Conservation (phyloP, 2,888 invertebrate species). For the Xylocampa areola region DNA sequence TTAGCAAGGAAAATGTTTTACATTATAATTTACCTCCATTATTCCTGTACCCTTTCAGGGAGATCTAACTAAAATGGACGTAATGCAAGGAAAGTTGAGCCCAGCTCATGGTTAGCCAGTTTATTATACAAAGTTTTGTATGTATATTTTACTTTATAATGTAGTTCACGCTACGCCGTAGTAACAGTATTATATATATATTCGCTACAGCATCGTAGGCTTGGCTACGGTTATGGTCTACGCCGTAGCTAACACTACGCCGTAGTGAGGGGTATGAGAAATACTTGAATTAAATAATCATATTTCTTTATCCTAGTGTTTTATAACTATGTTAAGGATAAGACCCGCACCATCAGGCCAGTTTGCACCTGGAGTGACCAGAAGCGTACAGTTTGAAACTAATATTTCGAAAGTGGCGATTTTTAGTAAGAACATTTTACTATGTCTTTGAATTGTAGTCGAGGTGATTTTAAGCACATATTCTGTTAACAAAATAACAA, state of each 20-base stretch:
- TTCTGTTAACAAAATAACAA: too few relatives aligned
- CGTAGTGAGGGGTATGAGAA: slow-evolving; percentile 5
- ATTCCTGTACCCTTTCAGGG: slow-evolving; percentile 41
- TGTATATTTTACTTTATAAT: slow-evolving; percentile 54
- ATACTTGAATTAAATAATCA: background rate
- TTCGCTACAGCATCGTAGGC: slow-evolving; percentile 32
- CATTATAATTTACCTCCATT: slow-evolving; percentile 46
- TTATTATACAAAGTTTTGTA: slow-evolving; percentile 53
- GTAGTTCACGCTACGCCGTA: slow-evolving; percentile 35
- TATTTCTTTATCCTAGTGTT: background rate
- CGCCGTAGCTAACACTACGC: slow-evolving; percentile 37
- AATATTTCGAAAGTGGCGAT: too few relatives aligned
- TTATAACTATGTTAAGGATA: too few relatives aligned
- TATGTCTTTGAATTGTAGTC: too few relatives aligned
- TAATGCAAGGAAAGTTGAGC: slow-evolving; percentile 38
- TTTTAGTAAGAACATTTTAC: too few relatives aligned
- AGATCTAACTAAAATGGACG: slow-evolving; percentile 25
- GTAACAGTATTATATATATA: slow-evolving; percentile 33
- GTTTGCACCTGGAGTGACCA: too few relatives aligned
- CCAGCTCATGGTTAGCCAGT: slow-evolving; percentile 40
- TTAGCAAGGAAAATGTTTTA: too few relatives aligned
- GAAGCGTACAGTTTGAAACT: too few relatives aligned
- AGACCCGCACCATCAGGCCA: too few relatives aligned
- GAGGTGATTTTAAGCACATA: too few relatives aligned
- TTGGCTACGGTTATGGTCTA: slow-evolving; percentile 36